Conservation (phyloP, 2,797 vertebrate genomes). For the Manis pentadactyla region DNA sequence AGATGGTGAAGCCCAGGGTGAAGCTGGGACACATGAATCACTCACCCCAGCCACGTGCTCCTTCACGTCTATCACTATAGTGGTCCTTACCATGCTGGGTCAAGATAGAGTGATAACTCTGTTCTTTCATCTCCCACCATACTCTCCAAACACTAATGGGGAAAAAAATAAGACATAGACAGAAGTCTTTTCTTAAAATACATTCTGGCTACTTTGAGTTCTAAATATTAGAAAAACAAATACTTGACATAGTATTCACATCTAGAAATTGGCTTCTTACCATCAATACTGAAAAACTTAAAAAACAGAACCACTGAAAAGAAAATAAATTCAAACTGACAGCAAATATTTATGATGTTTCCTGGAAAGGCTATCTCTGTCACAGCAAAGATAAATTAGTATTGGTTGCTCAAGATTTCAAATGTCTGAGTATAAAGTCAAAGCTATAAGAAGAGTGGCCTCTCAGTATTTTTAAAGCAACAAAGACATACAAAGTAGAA, state of each 20-base stretch:
- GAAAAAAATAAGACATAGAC: not conserved
- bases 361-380: conserved; percentile 42
- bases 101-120: not conserved
- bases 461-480: not conserved
- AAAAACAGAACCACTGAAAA: conserved; percentile 39
- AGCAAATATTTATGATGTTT: conserved; percentile 58
- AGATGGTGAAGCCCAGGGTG: not conserved
- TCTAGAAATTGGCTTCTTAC: not conserved
- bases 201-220: conserved; percentile 76
- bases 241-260: conserved; percentile 62
- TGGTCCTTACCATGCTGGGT: not conserved
- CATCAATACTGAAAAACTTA: conserved; percentile 23
- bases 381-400: conserved; percentile 72
- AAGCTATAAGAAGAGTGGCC: conserved; percentile 49
- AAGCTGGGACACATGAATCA: not conserved
- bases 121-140: not conserved
- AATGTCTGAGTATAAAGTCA: conserved; percentile 53
- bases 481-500: not conserved
- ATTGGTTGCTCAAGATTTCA: conserved; percentile 64
- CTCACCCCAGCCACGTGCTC: no score
- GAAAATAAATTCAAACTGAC: conserved; percentile 50
- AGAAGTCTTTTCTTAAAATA: conserved; percentile 74
- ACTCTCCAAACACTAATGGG: not conserved
- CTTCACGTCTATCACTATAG: not conserved
- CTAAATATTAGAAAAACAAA: conserved; percentile 76